phyloP scores from a whole-genome alignment of 2,888 invertebrate species.

The Lasioglossum morio region DNA sequence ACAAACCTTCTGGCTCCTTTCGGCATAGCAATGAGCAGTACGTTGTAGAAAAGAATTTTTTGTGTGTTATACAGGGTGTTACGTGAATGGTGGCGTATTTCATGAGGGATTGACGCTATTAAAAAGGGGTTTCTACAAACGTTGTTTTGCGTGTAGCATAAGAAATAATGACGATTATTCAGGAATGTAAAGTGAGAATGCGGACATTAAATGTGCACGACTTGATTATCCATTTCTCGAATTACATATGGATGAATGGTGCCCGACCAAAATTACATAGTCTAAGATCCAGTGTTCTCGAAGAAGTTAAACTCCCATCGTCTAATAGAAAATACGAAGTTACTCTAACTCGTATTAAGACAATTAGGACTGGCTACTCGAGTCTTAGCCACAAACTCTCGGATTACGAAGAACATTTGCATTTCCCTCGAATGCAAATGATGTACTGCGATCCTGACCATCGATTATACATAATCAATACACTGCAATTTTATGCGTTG shows the following conservation, averaged over 20 bases:
- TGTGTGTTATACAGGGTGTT: not conserved
- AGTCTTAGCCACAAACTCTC: not conserved
- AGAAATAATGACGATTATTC: not conserved
- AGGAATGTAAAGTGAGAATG: not conserved
- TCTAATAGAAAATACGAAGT: not conserved
- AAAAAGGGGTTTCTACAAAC: too few relatives aligned
- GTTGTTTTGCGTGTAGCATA: too few relatives aligned
- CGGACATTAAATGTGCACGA: not conserved
- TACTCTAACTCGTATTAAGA: not conserved
- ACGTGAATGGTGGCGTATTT: not conserved
- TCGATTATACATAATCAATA: too few relatives aligned
- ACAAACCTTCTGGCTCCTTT: too few relatives aligned
- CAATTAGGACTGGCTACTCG: not conserved
- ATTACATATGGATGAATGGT: not conserved
- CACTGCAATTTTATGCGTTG: too few relatives aligned
- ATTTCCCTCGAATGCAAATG: not conserved
- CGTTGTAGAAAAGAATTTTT: not conserved
- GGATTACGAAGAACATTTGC: not conserved
- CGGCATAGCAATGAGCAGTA: not conserved
- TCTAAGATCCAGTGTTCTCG: not conserved
- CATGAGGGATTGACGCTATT: too few relatives aligned
- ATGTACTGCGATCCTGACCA: not conserved
- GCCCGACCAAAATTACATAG: not conserved
- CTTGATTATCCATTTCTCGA: not conserved
- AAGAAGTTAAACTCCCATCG: not conserved